Conservation (phyloP, 2,888 invertebrate species). For the Leucoma salicis region DNA sequence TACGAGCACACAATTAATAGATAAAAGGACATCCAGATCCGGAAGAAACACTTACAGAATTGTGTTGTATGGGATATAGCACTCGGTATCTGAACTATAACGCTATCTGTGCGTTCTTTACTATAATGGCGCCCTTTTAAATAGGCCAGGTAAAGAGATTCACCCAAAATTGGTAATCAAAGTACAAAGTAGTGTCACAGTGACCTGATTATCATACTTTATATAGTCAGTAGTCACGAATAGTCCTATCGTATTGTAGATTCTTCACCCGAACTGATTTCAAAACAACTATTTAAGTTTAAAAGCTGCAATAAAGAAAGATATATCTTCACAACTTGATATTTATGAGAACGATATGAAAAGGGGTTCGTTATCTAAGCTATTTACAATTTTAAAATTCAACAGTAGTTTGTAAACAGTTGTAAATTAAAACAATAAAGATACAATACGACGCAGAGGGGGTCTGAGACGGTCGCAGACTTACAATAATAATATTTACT, state of each 20-base stretch:
- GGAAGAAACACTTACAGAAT: no score
- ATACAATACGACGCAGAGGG: conserved; percentile 22
- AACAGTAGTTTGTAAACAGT: conserved; percentile 36
- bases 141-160: conserved; percentile 1
- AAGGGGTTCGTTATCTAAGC: conserved; percentile 21
- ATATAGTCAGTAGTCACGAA: conserved; percentile 21
- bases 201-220: conserved; percentile 14
- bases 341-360: conserved; percentile 22
- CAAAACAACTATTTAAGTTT: conserved; percentile 22
- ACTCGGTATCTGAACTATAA: no score
- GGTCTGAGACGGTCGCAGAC: neutral
- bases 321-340: conserved; percentile 29
- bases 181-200: conserved; percentile 6
- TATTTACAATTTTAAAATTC: conserved; percentile 30
- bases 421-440: conserved; percentile 37
- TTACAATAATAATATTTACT: no score
- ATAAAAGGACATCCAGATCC: no score
- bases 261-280: conserved; percentile 12
- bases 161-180: conserved; percentile 11
- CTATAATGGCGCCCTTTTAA: no score
- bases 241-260: conserved; percentile 7
- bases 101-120: no score
- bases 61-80: no score
- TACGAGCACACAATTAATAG: no score
- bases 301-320: conserved; percentile 24